Evolutionary conservation across 2,113 vertebrate species (phyloP).

Genomic region (Myotis yumanensis): DNA sequence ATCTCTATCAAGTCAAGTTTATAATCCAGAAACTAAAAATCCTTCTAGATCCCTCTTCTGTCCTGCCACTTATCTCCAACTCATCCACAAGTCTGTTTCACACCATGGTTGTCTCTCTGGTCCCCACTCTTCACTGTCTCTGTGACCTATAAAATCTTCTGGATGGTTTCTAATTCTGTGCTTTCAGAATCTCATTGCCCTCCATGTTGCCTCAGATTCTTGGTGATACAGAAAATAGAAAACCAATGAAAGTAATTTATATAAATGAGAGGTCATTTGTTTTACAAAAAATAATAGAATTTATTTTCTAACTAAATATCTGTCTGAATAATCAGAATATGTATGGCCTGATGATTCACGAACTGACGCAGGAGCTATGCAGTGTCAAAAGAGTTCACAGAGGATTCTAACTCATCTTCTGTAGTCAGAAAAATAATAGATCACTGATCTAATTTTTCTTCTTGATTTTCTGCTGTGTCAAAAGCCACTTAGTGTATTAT

Average conservation of each 20-base stretch:
- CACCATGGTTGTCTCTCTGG: neutral
- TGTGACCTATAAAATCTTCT: neutral
- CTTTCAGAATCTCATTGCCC: neutral
- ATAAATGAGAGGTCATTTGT: neutral
- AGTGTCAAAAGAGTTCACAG: constrained; percentile 37
- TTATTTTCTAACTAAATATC: constrained; percentile 37
- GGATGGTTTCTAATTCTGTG: neutral
- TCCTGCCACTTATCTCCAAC: neutral
- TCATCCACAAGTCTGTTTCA: neutral
- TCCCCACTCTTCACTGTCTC: neutral
- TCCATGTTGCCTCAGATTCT: neutral
- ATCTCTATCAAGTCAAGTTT: neutral
- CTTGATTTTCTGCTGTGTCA: constrained; percentile 43
- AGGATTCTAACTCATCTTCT: constrained; percentile 55
- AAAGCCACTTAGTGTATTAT: constrained; percentile 55
- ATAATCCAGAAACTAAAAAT: neutral
- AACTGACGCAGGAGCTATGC: neutral
- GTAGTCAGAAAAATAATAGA: constrained; percentile 56
- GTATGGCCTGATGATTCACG: neutral
- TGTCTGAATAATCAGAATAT: constrained; percentile 2
- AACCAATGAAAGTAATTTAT: neutral
- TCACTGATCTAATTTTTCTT: constrained; percentile 60
- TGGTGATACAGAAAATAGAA: neutral
- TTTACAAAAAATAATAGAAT: neutral
- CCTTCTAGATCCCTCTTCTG: neutral